Evolutionary conservation across 2,113 vertebrate genomes (phyloP).

Genomic region (Tetrax tetrax): DNA sequence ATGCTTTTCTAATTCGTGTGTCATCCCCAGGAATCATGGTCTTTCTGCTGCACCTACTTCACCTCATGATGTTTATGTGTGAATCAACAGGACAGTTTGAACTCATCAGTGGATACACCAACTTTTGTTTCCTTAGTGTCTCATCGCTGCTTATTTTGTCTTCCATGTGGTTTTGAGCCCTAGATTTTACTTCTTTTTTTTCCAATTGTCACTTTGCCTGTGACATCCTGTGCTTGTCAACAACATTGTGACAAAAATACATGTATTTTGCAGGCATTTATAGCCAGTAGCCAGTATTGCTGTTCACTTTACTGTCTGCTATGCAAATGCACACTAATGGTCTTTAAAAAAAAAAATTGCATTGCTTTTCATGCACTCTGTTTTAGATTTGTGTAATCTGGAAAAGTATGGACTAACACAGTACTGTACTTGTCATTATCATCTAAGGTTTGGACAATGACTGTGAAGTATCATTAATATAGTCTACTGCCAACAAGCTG

Average conservation of each 20-base stretch:
- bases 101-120: not conserved
- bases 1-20: constrained; percentile 18
- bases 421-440: not conserved
- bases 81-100: not conserved
- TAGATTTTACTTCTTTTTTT: not conserved
- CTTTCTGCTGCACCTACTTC: not conserved
- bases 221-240: not conserved
- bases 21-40: not conserved
- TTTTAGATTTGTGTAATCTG: not conserved
- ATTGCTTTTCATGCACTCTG: not conserved
- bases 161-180: not conserved
- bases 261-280: not conserved
- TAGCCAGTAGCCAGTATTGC: not conserved
- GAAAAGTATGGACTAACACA: not conserved
- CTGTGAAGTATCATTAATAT: not conserved
- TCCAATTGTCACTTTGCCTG: not conserved
- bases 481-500: not conserved
- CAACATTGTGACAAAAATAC: not conserved
- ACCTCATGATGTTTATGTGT: not conserved
- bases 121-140: not conserved
- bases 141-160: not conserved
- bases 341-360: not conserved
- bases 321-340: not conserved
- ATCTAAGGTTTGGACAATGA: not conserved
- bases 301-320: not conserved